These are phyloP conservation scores for Trichechus manatus DNA, from an alignment of 2,113 vertebrate species.

Conservation along the genomic window DNA sequence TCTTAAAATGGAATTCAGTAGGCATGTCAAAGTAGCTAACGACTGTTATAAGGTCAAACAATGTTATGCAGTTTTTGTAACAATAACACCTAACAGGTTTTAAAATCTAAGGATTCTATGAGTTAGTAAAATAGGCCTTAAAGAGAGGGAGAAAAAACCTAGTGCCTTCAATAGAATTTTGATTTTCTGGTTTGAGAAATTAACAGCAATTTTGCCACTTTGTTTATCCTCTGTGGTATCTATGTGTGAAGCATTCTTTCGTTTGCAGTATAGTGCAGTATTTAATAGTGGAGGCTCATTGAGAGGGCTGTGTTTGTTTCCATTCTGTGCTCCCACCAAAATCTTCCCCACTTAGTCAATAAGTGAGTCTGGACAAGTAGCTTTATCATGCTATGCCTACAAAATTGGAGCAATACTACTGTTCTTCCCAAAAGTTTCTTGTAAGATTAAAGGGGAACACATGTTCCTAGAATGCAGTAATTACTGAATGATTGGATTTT, in stretches of 20 bases:
- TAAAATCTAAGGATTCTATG: not conserved
- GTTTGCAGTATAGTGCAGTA: not conserved
- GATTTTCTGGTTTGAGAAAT: not conserved
- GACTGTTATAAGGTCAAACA: not conserved
- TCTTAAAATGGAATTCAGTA: not conserved
- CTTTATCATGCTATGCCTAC: not conserved
- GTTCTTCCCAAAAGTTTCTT: not conserved
- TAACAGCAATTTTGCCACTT: not conserved
- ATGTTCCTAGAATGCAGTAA: not conserved
- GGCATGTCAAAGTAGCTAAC: not conserved
- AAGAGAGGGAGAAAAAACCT: not conserved
- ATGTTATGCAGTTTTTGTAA: not conserved
- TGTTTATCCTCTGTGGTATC: not conserved
- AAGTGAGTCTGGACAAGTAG: not conserved
- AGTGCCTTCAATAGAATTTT: not conserved
- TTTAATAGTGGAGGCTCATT: not conserved
- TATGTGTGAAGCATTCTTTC: not conserved
- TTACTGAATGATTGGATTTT: not conserved
- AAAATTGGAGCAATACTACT: not conserved
- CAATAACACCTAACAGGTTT: not conserved
- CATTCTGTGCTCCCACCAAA: not conserved
- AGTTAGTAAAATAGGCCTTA: not conserved
- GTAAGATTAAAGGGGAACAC: not conserved
- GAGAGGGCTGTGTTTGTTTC: not conserved
- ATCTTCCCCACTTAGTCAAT: not conserved